Evolutionary conservation across 2,888 invertebrate species (phyloP), one percentile per base, ranked within the genome.

Genomic region (Fragum fragum): DNA sequence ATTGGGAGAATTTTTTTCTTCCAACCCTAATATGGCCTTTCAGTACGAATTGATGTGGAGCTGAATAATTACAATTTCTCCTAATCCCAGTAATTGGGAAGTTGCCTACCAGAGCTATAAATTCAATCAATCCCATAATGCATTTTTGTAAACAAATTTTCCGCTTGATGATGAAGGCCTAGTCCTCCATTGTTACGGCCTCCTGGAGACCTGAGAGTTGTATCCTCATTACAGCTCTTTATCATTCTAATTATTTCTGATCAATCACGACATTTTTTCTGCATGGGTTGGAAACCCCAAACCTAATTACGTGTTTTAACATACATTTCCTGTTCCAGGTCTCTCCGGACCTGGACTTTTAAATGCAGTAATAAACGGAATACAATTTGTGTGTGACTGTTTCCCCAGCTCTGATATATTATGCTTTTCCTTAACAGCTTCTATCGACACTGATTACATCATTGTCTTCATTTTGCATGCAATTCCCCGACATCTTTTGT

Each of bases 251-350:
- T 85, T 85, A 85, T 71, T 72, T 28, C 39, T 81, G 85, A 85
- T 85, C 85, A 85, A 81, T 81, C 76, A 73, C 70, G 81, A 81
- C 81, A 79, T 74, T 81, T 81, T 85, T 81, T 79, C 85, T 79
- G 79, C 79, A 76, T 79, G 81, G 73, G 36, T 76, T 73, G 76
- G 76, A 81, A 76, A 74, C 61, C 70, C 76, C 73, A 85, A 85
- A 85, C 81, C 81, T 81, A 85, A 85, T 85, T 81, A 85, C 79
- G 81, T 76, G 72, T 81, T 85, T 85, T 85, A 85, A 81, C 85
- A 79, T 85, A 85, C 74, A 85, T 85, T 85, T 85, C 85, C 85
- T 81, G 73, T 66, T 36, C 32, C 26, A 29, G 42, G 73, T 79
- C 85, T 85, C 85, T 3, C 42, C 61, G 81, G 85, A 85, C 79